Evolutionary conservation across 1,140 invertebrate genomes (phyloP).

Genomic region (Dreissena rostriformis): DNA sequence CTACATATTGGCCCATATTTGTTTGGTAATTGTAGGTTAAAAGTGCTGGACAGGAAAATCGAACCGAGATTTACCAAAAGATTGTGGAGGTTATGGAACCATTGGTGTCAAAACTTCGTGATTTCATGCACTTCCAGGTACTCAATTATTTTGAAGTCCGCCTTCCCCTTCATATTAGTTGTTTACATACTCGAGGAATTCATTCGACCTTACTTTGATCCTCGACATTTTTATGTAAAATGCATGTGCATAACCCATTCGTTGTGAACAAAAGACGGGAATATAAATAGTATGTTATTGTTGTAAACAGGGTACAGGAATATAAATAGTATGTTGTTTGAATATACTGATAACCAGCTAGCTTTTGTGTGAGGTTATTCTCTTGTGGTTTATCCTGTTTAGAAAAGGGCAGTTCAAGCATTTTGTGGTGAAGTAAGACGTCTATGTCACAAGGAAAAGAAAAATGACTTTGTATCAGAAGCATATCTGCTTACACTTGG

Average conservation of each 20-base stretch:
- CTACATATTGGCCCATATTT: too few species aligned
- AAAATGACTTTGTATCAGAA: slow-evolving; percentile 99
- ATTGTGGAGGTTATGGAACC: slow-evolving; percentile 98
- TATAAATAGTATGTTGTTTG: too few species aligned
- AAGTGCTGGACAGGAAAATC: slow-evolving; percentile 98
- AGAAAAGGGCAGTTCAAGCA: slow-evolving; percentile 97
- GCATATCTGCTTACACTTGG: slow-evolving; percentile 98
- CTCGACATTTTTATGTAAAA: too few species aligned
- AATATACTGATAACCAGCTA: too few species aligned
- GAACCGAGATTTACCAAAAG: slow-evolving; percentile 99
- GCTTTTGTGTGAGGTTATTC: too few species aligned
- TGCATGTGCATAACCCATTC: too few species aligned
- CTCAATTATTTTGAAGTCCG: slow-evolving; percentile 15
- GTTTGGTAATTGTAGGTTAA: slow-evolving; percentile 88
- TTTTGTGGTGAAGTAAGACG: slow-evolving; percentile 98
- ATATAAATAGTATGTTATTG: too few species aligned
- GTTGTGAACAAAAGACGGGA: too few species aligned
- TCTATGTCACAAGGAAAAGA: slow-evolving; percentile 97
- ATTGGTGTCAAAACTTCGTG: slow-evolving; percentile 97
- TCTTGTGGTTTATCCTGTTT: background rate
- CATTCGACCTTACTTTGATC: too few species aligned
- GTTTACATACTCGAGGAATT: too few species aligned
- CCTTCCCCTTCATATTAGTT: too few species aligned
- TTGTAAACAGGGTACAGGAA: too few species aligned
- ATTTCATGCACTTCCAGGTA: slow-evolving; percentile 99